Conservation (phyloP, 2,113 vertebrate species). For the Octodon degus region DNA sequence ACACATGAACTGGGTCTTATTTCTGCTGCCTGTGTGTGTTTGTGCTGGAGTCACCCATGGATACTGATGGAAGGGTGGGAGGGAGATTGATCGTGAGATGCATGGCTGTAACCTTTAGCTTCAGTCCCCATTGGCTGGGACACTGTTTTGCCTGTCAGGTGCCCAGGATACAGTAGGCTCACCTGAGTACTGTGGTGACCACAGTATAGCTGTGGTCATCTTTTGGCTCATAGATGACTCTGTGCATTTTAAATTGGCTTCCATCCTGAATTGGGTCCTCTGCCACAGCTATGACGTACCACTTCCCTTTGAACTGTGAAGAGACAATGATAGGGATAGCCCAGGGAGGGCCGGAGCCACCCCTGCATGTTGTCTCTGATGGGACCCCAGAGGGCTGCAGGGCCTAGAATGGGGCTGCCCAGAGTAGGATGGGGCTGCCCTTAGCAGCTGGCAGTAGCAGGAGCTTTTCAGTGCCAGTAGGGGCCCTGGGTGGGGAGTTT, state of each 20-base stretch:
- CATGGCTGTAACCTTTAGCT: neutral
- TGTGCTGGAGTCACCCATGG: neutral
- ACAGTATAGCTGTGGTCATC: conserved; percentile 87
- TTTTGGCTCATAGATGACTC: conserved; percentile 74
- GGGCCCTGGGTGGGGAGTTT: neutral
- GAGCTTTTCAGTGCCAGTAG: neutral
- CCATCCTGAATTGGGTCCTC: conserved; percentile 85
- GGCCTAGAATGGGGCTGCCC: neutral
- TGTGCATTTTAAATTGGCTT: conserved; percentile 87
- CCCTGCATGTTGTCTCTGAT: neutral
- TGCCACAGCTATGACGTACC: conserved; percentile 91
- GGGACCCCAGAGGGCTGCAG: neutral
- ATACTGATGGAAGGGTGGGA: neutral
- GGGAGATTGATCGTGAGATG: fast-evolving
- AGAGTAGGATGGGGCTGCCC: neutral
- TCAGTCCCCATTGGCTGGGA: neutral
- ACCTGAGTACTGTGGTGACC: conserved; percentile 83
- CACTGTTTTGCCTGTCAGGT: neutral
- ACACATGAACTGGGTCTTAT: neutral
- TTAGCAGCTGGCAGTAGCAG: neutral
- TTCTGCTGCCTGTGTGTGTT: neutral
- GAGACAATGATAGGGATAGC: neutral
- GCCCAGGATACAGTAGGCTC: neutral
- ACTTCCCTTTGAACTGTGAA: conserved; percentile 90
- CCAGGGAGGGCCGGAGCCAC: neutral